A percentile compares a stretch with the other conserved stretches of the same genome.
phyloP scores from a whole-genome alignment of 2,888 invertebrate genomes.

The Petrophora chlorosata region DNA sequence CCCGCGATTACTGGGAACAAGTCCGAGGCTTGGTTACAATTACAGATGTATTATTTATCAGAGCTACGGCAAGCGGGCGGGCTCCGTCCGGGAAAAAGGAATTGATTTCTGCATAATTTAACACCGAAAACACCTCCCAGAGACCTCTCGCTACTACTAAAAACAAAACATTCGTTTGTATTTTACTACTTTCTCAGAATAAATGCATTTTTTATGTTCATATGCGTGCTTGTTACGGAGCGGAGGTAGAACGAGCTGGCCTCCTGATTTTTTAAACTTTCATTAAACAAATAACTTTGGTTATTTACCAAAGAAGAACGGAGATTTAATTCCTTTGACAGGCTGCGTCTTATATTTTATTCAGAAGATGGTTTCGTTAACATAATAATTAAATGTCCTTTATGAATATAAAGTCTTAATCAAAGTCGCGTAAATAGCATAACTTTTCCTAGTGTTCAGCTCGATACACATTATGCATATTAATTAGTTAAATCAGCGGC shows the following conservation, averaged over 20 bases:
- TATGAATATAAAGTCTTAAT: conserved; percentile 80
- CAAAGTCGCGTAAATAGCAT: conserved; percentile 74
- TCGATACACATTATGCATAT: conserved; percentile 77
- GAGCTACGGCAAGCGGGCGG: conserved; percentile 58
- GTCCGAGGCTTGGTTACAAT: conserved; percentile 67
- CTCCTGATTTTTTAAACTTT: conserved; percentile 39
- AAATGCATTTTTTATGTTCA: conserved; percentile 68
- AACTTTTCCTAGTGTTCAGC: conserved; percentile 76
- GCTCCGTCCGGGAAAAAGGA: conserved; percentile 71
- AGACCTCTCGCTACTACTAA: conserved; percentile 71
- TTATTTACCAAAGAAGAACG: conserved; percentile 52
- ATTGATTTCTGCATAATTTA: conserved; percentile 84
- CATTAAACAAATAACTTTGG: conserved; percentile 49
- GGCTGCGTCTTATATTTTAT: conserved; percentile 76
- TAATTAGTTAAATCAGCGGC: conserved; percentile 59
- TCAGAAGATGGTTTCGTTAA: conserved; percentile 80
- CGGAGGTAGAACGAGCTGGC: conserved; percentile 38
- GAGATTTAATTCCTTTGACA: conserved; percentile 77
- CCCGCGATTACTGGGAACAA: conserved; percentile 40
- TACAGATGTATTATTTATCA: conserved; percentile 80
- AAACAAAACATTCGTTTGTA: conserved; percentile 80
- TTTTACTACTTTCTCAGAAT: conserved; percentile 74
- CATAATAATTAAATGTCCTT: conserved; percentile 82
- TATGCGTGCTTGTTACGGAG: conserved; percentile 46
- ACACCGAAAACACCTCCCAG: conserved; percentile 74